These are phyloP conservation scores for Etheostoma spectabile DNA, from an alignment of 2,113 vertebrate species.

Conservation along the genomic window DNA sequence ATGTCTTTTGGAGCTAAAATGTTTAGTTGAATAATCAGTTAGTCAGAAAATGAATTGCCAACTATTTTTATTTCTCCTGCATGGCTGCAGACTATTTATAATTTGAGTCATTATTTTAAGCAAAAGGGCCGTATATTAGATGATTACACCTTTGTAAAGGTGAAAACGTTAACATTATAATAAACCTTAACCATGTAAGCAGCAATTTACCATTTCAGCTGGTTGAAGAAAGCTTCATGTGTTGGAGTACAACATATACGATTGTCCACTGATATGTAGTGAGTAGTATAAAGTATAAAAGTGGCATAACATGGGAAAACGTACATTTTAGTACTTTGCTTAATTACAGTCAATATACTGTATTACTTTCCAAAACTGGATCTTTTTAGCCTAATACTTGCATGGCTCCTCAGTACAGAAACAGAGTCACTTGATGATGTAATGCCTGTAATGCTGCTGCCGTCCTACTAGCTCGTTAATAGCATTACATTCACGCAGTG, in stretches of 20 bases:
- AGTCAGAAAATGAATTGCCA: neutral
- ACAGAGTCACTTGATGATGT: neutral
- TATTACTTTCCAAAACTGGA: neutral
- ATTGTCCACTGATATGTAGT: neutral
- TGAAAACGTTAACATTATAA: neutral
- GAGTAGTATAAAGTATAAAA: too few species aligned
- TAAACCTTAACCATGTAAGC: too few species aligned
- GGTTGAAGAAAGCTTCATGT: neutral
- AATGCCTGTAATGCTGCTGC: neutral
- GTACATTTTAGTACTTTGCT: neutral
- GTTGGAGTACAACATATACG: too few species aligned
- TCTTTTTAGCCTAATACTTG: neutral
- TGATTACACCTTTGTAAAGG: neutral
- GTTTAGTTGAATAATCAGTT: neutral
- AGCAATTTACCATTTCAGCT: neutral
- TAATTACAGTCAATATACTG: neutral
- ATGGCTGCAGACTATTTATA: neutral
- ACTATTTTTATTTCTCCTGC: neutral
- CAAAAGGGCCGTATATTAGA: neutral
- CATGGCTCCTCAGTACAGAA: too few species aligned
- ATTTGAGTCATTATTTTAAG: neutral
- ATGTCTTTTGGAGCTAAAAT: neutral
- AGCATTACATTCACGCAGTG: slow-evolving; percentile 16
- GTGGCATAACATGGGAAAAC: neutral
- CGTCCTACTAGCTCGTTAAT: neutral